Base-by-base conservation (phyloP, 2,888 invertebrate genomes). In the Apodemia arnacis region DNA sequence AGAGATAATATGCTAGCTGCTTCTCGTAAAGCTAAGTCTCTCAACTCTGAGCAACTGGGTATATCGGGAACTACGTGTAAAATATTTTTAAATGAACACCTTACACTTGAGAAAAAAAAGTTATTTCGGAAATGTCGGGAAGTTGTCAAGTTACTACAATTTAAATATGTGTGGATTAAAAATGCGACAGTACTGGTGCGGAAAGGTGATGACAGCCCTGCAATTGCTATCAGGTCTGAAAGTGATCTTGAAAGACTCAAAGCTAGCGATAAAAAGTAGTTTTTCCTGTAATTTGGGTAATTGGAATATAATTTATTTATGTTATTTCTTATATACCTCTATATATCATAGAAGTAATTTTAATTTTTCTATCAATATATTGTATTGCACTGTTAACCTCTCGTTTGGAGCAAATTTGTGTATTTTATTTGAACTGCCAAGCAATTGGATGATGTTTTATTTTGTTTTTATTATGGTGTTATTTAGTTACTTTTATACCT, bases 11-110 rank as follows among this genome's bases (percentile, higher is more conserved):
- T 89, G 2, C 34, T 87, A 13, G 31, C 73, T 18, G 85, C 83
- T 1, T 77, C 13, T 44, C 83, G 87, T 18, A 15, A 24, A 7
- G 59, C 34, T 1, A 88, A 84, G 44, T 74, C 70, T 15, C 7
- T 87, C 1, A 80, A 75, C 0, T 59, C 83, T 0, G 70, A 73
- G 21, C 70, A 87, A n/a, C 34, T 89, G 2, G 70, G 72, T 7
- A 87, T 86, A 21, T 21, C 72, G 2, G 84, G 83, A 21, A 8
- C 75, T 10, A 11, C 63, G 11, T 44, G 27, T 3, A 83, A 31
- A 38, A 79, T 89, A 1, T 89, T 81, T 44, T 1, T 81, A 0
- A 87, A 89, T 54, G 84, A 89, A 44, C 89, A 89, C 34, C 76
- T 89, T 7, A 89, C 85, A 7, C 54, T 89, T n/a, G 15, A 31